phyloP scores from a whole-genome alignment of 2,888 invertebrate species.

The Agonopterix subpropinquella region DNA sequence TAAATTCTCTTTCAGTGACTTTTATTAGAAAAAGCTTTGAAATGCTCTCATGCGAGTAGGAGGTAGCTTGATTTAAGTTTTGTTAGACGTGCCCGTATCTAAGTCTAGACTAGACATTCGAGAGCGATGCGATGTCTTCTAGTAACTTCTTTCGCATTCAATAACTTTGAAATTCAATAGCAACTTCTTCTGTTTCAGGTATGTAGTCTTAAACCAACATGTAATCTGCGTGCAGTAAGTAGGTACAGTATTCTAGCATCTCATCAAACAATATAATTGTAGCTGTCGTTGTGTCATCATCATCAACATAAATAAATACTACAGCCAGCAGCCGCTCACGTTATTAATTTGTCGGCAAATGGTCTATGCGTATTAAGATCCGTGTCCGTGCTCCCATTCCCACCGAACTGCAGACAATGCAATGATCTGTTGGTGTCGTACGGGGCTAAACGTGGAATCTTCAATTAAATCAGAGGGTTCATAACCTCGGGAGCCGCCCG shows the following conservation, averaged over 20 bases:
- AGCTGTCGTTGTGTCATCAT: too few relatives aligned
- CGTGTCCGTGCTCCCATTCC: slow-evolving; percentile 15
- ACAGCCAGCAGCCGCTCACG: too few relatives aligned
- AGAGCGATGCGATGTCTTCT: background rate
- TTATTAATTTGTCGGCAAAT: background rate
- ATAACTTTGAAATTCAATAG: background rate
- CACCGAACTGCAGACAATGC: slow-evolving; percentile 26
- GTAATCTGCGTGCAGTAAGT: background rate
- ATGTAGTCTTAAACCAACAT: background rate
- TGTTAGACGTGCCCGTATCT: slow-evolving; percentile 3
- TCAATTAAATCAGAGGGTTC: slow-evolving; percentile 68
- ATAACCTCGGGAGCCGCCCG: slow-evolving; percentile 56
- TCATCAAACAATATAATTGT: too few relatives aligned
- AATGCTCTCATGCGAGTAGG: slow-evolving; percentile 1
- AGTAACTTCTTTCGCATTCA: background rate
- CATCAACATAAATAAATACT: background rate
- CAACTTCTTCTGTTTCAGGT: slow-evolving; percentile 5
- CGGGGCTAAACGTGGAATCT: slow-evolving; percentile 45
- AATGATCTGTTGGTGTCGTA: slow-evolving; percentile 25
- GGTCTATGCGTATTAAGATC: background rate
- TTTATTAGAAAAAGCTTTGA: slow-evolving; percentile 19
- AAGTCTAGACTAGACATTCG: background rate
- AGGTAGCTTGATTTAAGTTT: background rate
- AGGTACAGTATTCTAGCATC: too few relatives aligned
- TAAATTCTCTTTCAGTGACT: slow-evolving; percentile 19